Evolutionary conservation across 2,113 vertebrate species (phyloP).

Genomic region (Lepidothrix coronata): DNA sequence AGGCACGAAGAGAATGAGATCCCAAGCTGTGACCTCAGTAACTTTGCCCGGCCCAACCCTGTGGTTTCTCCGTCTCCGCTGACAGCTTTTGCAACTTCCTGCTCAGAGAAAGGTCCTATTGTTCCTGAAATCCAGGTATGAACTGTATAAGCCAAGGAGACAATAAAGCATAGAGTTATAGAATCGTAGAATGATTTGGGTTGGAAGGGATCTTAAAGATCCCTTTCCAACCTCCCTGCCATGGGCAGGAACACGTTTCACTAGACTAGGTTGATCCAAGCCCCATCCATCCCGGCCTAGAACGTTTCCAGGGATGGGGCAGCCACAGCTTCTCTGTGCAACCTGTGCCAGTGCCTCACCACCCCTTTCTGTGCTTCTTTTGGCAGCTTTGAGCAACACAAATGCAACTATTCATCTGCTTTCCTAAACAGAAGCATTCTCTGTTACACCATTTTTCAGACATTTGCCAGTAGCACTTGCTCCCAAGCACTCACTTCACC

Average conservation of each 20-base stretch:
- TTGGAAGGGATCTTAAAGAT: neutral
- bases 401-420: neutral
- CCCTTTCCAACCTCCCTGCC: neutral
- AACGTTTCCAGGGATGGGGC: neutral
- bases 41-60: slow-evolving; percentile 90
- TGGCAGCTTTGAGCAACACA: slow-evolving; percentile 10
- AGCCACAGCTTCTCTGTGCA: neutral
- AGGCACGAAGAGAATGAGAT: slow-evolving; percentile 98
- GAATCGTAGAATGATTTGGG: neutral
- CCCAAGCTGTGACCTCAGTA: slow-evolving; percentile 96
- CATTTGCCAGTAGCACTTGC: rapidly evolving
- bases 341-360: neutral
- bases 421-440: neutral
- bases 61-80: slow-evolving; percentile 89
- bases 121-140: slow-evolving; percentile 95
- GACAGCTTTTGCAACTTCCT: slow-evolving; percentile 91
- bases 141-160: rapidly evolving
- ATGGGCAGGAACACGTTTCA: neutral
- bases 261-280: neutral
- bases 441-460: neutral
- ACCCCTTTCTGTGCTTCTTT: neutral
- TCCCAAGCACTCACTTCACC: neutral
- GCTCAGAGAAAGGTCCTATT: slow-evolving; percentile 85
- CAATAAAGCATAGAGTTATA: neutral
- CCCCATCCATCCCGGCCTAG: neutral